Conservation (phyloP, 2,888 invertebrate species). For the Philereme vetulata region DNA sequence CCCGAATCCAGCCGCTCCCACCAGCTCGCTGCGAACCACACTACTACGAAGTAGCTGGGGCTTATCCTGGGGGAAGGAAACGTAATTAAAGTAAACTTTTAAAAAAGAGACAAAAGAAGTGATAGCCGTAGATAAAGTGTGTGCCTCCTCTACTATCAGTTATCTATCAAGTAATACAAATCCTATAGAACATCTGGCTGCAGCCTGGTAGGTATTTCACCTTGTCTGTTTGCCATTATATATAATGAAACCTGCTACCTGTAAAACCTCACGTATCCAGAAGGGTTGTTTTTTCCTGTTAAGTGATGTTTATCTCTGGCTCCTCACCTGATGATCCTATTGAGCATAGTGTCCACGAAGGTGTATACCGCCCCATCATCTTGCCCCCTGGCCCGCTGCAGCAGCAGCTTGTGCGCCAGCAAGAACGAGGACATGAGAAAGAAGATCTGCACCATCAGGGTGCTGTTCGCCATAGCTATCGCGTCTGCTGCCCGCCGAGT, state of each 20-base stretch:
- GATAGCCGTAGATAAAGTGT: no score
- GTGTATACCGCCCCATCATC: conserved; percentile 50
- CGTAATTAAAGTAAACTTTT: no score
- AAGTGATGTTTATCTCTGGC: not conserved
- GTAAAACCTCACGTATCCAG: no score
- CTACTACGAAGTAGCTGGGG: conserved; percentile 69
- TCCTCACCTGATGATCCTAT: conserved; percentile 68
- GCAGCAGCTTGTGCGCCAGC: conserved; percentile 72
- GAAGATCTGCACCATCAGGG: conserved; percentile 77
- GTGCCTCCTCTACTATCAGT: no score
- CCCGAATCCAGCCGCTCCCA: conserved; percentile 67
- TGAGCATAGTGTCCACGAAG: conserved; percentile 66
- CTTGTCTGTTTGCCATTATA: no score
- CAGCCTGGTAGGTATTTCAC: no score
- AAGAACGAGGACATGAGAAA: conserved; percentile 77
- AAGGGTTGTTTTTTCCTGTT: no score
- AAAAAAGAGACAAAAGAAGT: no score
- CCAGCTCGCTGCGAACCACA: conserved; percentile 73
- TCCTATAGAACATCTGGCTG: no score
- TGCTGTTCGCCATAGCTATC: conserved; percentile 72
- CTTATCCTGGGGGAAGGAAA: conserved; percentile 55
- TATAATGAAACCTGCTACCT: no score
- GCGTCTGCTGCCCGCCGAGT: conserved; percentile 61
- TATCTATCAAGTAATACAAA: no score
- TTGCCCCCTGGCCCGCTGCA: conserved; percentile 48